Percentiles rank a stretch among this genome's conserved stretches.
phyloP scores from a whole-genome alignment of 1,140 invertebrate species.

The Leucophenga varia region DNA sequence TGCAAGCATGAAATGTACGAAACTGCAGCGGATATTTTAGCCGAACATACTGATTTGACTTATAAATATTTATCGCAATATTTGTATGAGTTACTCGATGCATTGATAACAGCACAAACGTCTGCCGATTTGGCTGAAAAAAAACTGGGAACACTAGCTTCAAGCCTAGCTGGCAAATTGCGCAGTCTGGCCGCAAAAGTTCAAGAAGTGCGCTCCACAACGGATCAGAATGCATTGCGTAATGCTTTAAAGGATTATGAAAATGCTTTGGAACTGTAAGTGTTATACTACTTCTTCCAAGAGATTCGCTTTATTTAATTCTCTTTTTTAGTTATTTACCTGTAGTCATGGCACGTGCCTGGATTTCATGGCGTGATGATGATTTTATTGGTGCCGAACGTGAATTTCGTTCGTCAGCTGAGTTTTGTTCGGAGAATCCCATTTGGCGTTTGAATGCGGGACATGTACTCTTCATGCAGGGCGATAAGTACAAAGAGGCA shows the following conservation, averaged over 20 bases:
- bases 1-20: slow-evolving; percentile 98
- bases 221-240: slow-evolving; percentile 86
- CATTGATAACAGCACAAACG: slow-evolving; percentile 95
- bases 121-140: slow-evolving; percentile 96
- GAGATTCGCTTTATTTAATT: slow-evolving; percentile 3
- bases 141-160: slow-evolving; percentile 94
- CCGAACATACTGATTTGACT: slow-evolving; percentile 96
- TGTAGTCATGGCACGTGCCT: slow-evolving; percentile 97
- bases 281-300: neutral
- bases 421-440: slow-evolving; percentile 97
- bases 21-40: slow-evolving; percentile 95
- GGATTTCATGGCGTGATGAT: slow-evolving; percentile 98
- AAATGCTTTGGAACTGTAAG: slow-evolving; percentile 75
- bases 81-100: slow-evolving; percentile 87
- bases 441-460: slow-evolving; percentile 97
- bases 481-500: slow-evolving; percentile 97
- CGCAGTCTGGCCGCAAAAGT: slow-evolving; percentile 92
- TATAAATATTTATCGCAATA: slow-evolving; percentile 96
- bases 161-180: slow-evolving; percentile 85
- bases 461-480: slow-evolving; percentile 99
- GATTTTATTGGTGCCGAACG: slow-evolving; percentile 95
- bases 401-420: slow-evolving; percentile 93
- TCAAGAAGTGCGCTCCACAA: slow-evolving; percentile 84
- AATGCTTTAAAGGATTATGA: slow-evolving; percentile 92
- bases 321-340: slow-evolving; percentile 70